Base-by-base conservation (phyloP, 2,888 invertebrate species). In the Drosophila barbarae region DNA sequence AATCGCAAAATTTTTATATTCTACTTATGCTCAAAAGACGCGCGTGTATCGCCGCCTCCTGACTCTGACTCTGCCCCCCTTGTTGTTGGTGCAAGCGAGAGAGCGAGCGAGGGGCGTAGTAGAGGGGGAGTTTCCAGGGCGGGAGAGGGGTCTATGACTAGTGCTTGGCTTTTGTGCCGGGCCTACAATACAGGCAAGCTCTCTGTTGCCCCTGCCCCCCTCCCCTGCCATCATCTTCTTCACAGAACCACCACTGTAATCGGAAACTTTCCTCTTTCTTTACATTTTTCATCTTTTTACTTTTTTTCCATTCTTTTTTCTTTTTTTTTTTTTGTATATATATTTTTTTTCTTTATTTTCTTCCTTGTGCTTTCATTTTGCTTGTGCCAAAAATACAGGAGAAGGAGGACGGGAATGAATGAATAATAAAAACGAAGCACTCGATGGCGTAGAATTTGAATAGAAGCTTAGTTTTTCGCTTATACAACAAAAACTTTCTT, bases 401-500 rank as follows among this genome's bases (percentile, higher is more conserved):
- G 7, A 28, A 54, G 36, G 10, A 2, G 18, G 18, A 77, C 79
- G 77, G 34, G 76, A 76, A 85, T 86, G 85, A 86, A 85, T 79
- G 79, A 84, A 79, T 79, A 79, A 79, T 79, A 79, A 79, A 79
- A 79, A 83, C 78, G 83, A 84, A 85, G 83, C 84, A 82, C 85
- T 86, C 85, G 85, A 83, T 86, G 87, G 82, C 84, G 87, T 87
- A 84, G 87, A 87, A 84, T 86, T 86, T 87, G 86, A 87, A 87
- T 87, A 87, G 88, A 87, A 87, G 86, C 83, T 87, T 87, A 87
- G 87, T 87, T 87, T 87, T 87, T 87, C 85, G 86, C 86, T 85
- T 86, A 81, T 81, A 86, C 85, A 86, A 79, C 81, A 78, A 83
- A 85, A 81, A 81, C 81, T 81, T 81, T 76, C 63, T 75, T 72